A percentile compares a stretch with the other conserved stretches of the same genome.
phyloP scores from a whole-genome alignment of 2,888 invertebrate genomes.

The Pasiphila rectangulata region DNA sequence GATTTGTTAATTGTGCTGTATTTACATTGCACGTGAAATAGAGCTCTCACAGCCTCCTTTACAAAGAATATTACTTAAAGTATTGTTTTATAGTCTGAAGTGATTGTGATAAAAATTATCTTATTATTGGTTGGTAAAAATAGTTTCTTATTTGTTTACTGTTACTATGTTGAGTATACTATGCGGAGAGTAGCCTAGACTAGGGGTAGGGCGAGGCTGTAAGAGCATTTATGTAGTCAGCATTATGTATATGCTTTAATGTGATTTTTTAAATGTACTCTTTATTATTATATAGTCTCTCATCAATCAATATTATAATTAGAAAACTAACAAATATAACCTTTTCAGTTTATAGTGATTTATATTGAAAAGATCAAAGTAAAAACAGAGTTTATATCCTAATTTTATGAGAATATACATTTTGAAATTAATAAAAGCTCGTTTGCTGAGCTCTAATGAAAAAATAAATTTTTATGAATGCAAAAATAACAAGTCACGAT shows the following conservation, averaged over 20 bases:
- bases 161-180: constrained; percentile 64
- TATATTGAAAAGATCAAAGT: constrained; percentile 62
- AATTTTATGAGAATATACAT: constrained; percentile 78
- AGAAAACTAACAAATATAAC: constrained; percentile 78
- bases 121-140: constrained; percentile 65
- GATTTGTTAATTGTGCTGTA: constrained; percentile 80
- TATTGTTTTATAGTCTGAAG: constrained; percentile 73
- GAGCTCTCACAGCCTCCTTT: constrained; percentile 75
- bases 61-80: constrained; percentile 53
- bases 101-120: constrained; percentile 74
- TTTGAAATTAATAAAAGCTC: constrained; percentile 77
- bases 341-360: constrained; percentile 75
- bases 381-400: constrained; percentile 79
- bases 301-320: constrained; percentile 77
- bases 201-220: constrained; percentile 62
- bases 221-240: constrained; percentile 79
- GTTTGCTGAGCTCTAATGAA: constrained; percentile 70
- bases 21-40: constrained; percentile 73
- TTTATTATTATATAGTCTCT: constrained; percentile 79
- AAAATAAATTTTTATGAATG: constrained; percentile 75
- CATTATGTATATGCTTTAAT: constrained; percentile 82
- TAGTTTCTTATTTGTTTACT: constrained; percentile 64
- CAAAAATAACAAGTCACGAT: constrained; percentile 81
- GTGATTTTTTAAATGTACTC: constrained; percentile 82
- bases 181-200: constrained; percentile 36